Evolutionary conservation across 2,888 invertebrate genomes (phyloP).

Genomic region (Standfussiana lucernea): DNA sequence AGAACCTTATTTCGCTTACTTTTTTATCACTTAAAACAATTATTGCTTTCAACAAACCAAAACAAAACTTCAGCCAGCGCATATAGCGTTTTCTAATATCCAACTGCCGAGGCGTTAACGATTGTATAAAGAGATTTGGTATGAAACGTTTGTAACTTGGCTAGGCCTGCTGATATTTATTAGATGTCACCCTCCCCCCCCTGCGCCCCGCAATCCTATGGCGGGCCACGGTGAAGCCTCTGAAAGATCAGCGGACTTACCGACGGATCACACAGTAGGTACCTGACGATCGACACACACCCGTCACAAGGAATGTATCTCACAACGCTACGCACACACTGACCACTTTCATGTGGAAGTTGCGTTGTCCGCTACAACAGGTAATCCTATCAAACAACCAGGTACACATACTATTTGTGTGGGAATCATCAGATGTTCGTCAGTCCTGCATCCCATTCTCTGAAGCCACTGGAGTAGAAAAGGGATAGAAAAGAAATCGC

Average conservation of each 20-base stretch:
- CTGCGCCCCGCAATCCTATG: not conserved
- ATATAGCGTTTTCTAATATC: too few relatives aligned
- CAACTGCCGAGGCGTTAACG: too few relatives aligned
- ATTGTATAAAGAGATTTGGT: too few relatives aligned
- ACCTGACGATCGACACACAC: conserved; percentile 22
- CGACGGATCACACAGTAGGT: conserved; percentile 21
- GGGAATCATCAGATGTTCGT: not conserved
- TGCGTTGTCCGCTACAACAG: not conserved
- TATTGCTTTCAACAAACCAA: too few relatives aligned
- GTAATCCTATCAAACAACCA: conserved; percentile 2
- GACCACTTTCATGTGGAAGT: not conserved
- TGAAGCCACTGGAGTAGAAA: not conserved
- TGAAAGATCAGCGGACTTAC: conserved; percentile 51
- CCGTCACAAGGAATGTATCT: conserved; percentile 16
- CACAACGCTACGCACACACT: conserved; percentile 1
- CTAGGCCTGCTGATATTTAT: conserved; percentile 15
- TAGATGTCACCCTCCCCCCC: not conserved
- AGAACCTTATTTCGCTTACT: too few relatives aligned
- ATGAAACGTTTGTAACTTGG: too few relatives aligned
- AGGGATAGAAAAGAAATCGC: not conserved
- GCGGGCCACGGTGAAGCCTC: conserved; percentile 47
- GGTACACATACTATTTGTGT: conserved; percentile 1
- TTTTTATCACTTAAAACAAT: too few relatives aligned
- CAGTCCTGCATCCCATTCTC: not conserved
- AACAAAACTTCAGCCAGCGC: too few relatives aligned